These are phyloP conservation scores for Corydoras maculifer DNA, from an alignment of 2,113 vertebrate species.

Conservation along the genomic window DNA sequence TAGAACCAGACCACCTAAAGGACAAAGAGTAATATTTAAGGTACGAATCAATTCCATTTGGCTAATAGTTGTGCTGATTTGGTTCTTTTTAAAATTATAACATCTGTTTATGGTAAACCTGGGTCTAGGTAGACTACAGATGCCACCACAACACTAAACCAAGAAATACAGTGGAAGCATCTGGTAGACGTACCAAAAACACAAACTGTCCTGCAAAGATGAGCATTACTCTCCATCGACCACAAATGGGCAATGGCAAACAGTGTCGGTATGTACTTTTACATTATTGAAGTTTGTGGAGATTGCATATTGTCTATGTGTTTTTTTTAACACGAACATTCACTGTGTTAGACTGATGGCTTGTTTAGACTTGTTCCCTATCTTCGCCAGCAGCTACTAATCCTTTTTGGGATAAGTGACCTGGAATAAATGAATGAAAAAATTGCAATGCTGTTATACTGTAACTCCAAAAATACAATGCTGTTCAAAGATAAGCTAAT, in stretches of 20 bases:
- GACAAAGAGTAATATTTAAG: conserved; percentile 32
- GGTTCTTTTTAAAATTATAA: not conserved
- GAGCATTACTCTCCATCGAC: conserved; percentile 36
- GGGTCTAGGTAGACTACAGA: conserved; percentile 39
- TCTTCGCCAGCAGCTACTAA: too few species aligned
- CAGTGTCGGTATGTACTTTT: conserved; percentile 5
- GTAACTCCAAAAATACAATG: too few species aligned
- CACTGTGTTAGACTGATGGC: too few species aligned
- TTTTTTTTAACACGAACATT: too few species aligned
- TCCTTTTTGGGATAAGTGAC: too few species aligned
- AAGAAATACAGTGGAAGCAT: conserved; percentile 25
- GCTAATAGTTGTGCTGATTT: not conserved
- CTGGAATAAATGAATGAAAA: too few species aligned
- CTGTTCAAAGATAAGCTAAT: too few species aligned
- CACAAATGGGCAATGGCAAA: conserved; percentile 6
- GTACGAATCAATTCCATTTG: not conserved
- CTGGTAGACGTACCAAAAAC: conserved; percentile 33
- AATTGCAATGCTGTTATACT: too few species aligned
- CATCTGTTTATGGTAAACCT: not conserved
- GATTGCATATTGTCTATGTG: too few species aligned
- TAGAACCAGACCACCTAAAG: conserved; percentile 28
- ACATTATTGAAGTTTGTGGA: too few species aligned
- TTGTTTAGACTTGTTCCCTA: too few species aligned
- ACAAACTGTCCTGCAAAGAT: conserved; percentile 44
- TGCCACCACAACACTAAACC: conserved; percentile 43